These are phyloP conservation scores for Boloria selene DNA, from an alignment of 2,888 invertebrate genomes.

Conservation along the genomic window DNA sequence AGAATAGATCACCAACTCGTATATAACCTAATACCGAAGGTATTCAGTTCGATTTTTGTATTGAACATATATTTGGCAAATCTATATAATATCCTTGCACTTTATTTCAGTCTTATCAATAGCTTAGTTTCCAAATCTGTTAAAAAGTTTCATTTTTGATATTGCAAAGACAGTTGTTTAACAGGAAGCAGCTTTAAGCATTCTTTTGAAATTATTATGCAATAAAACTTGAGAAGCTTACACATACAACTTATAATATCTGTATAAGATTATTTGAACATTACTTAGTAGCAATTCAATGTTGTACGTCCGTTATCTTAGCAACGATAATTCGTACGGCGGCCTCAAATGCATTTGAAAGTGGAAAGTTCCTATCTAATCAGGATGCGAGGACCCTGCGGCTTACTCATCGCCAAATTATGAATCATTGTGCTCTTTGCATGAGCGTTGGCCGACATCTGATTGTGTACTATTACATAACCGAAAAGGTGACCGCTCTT, in stretches of 20 bases:
- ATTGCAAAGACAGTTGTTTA: too few species aligned
- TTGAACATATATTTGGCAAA: too few species aligned
- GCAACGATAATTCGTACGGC: slow-evolving; percentile 27
- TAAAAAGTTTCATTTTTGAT: too few species aligned
- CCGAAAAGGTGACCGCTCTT: slow-evolving; percentile 46
- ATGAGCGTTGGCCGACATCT: slow-evolving; percentile 35
- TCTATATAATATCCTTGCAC: too few species aligned
- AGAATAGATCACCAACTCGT: too few species aligned
- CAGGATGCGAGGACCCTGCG: slow-evolving; percentile 37
- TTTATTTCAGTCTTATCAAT: too few species aligned
- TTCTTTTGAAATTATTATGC: slow-evolving; percentile 7
- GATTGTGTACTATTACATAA: slow-evolving; percentile 43
- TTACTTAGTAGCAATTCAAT: slow-evolving; percentile 25
- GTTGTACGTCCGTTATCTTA: slow-evolving; percentile 20
- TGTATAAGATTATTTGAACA: slow-evolving; percentile 23
- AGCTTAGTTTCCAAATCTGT: too few species aligned
- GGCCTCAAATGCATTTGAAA: slow-evolving; percentile 29
- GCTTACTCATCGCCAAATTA: slow-evolving; percentile 41
- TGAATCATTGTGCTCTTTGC: slow-evolving; percentile 38
- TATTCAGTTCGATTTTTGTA: too few species aligned
- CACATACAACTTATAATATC: slow-evolving; percentile 16
- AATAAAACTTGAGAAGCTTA: slow-evolving; percentile 14
- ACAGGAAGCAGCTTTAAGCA: slow-evolving; percentile 2
- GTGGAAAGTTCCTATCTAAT: slow-evolving; percentile 35
- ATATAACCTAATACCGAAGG: too few species aligned